Conservation (phyloP, 2,113 vertebrate species). For the Choloepus hoffmanni region DNA sequence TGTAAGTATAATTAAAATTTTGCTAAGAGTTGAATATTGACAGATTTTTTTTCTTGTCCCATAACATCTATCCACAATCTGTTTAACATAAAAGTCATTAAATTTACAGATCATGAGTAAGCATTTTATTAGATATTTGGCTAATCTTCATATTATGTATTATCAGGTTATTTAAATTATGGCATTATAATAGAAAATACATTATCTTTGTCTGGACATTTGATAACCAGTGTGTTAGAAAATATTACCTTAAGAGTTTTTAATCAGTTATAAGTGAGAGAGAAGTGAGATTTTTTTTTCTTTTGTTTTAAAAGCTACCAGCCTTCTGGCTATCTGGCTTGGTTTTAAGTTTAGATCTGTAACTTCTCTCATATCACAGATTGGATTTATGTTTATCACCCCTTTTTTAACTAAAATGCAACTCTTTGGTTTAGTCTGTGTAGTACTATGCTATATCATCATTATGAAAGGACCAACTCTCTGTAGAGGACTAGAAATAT, state of each 20-base stretch:
- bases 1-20: constrained; percentile 40
- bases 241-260: background rate
- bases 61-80: background rate
- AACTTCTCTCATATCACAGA: background rate
- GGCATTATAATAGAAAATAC: background rate
- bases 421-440: background rate
- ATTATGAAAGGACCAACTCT: background rate
- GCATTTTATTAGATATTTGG: background rate
- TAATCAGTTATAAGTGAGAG: background rate
- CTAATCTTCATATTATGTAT: background rate
- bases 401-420: background rate
- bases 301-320: background rate
- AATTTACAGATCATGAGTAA: constrained; percentile 2
- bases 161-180: background rate
- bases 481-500: background rate
- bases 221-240: background rate
- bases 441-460: background rate
- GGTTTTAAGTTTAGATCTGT: background rate
- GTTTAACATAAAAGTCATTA: constrained; percentile 21
- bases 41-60: constrained; percentile 20
- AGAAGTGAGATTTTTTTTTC: background rate
- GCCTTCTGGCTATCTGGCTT: background rate
- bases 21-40: background rate
- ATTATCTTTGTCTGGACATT: background rate
- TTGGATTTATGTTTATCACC: background rate